A percentile compares a stretch with the other conserved stretches of the same genome.
Evolutionary conservation across 2,888 invertebrate species (phyloP).

Genomic region (Lasioglossum marginatum): DNA sequence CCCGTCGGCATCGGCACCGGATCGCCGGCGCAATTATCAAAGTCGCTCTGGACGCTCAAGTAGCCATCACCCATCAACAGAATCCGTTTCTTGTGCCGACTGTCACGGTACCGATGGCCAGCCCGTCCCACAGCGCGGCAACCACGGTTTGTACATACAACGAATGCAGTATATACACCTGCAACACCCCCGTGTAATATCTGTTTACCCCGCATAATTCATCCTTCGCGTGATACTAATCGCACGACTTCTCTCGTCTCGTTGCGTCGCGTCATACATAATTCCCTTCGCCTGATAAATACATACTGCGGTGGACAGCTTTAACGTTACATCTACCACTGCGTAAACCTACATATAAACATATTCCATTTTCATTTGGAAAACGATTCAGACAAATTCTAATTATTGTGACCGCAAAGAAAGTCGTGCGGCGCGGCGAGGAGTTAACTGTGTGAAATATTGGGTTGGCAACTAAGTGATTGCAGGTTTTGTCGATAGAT

Average conservation of each 20-base stretch:
- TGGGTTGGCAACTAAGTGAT: too few relatives aligned
- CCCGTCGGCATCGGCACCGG: slow-evolving; percentile 91
- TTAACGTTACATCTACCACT: not conserved
- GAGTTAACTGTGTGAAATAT: too few relatives aligned
- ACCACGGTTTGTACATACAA: slow-evolving; percentile 76
- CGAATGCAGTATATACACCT: not conserved
- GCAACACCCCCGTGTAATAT: not conserved
- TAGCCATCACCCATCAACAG: slow-evolving; percentile 92
- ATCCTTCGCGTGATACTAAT: not conserved
- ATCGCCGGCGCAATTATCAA: slow-evolving; percentile 94
- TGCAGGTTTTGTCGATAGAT: too few relatives aligned
- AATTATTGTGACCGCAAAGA: too few relatives aligned
- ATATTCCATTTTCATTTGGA: too few relatives aligned
- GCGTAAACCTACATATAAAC: too few relatives aligned
- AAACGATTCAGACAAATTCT: too few relatives aligned
- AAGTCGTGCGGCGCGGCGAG: too few relatives aligned
- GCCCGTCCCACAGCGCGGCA: slow-evolving; percentile 81
- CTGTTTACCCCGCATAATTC: slow-evolving; percentile 27
- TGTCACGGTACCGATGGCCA: slow-evolving; percentile 86
- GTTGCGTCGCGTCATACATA: not conserved
- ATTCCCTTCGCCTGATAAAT: not conserved
- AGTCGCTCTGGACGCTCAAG: slow-evolving; percentile 93
- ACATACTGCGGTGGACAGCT: not conserved
- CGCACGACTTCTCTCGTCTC: not conserved
- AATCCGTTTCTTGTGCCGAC: slow-evolving; percentile 91